Evolutionary conservation across 2,888 invertebrate species (phyloP), one percentile per base, ranked within the genome.

Genomic region (Ceramica pisi): DNA sequence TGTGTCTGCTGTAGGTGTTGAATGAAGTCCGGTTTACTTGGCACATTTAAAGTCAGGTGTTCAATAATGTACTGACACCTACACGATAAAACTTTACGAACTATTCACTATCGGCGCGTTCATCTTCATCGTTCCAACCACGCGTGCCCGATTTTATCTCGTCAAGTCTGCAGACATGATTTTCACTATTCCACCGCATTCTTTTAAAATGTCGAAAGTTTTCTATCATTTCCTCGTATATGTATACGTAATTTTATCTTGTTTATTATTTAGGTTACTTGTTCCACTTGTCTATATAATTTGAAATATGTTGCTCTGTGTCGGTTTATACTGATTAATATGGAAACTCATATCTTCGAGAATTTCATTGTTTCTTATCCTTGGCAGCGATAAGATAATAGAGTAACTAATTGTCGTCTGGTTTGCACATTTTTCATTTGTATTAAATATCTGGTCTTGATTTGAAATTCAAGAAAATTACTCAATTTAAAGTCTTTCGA

Each of bases 301-400:
- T 59, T 72, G 53, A 69, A 70, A 66, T 64, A 76, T 76, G 21
- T 59, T 59, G 55, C 64, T 68, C 50, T 67, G n/a, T 71, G 50
- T 62, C 59, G 46, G 65, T 70, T 53, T 75, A 41, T 66, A 55
- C 51, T 89, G 86, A 87, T 82, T 87, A 89, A 89, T 89, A 81
- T 82, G 78, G 74, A 89, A 89, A 89, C 86, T 87, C 74, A 82
- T 89, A 83, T 86, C 74, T 84, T 76, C 75, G 86, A 89, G 85
- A 90, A 86, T 90, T 90, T 89, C 89, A 91, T 92, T 93, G 93
- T 92, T 86, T 90, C 81, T 80, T 75, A 91, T 87, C 89, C 91
- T 92, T 91, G 84, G 67, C 64, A 75, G 86, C 87, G 94, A 94
- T 93, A 93, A 93, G 93, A 94, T 92, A 91, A 89, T 85, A 78